Percentiles rank a stretch among this genome's conserved stretches.
phyloP scores from a whole-genome alignment of 2,888 invertebrate genomes.

The Andrena trimmerana region DNA sequence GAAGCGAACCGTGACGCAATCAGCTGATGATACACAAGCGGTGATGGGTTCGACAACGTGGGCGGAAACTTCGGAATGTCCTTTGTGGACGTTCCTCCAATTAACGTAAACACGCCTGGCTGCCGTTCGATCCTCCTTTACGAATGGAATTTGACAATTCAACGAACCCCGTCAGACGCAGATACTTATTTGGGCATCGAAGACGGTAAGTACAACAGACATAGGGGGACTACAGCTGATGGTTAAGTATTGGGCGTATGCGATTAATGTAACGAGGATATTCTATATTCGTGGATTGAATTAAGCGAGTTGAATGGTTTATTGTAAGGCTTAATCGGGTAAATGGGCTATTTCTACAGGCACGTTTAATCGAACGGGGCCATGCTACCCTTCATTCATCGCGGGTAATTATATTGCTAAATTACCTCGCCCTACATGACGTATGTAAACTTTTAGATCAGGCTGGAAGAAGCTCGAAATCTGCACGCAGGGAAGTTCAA shows the following conservation, averaged over 20 bases:
- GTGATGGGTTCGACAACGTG: slow-evolving; percentile 42
- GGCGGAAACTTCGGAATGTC: slow-evolving; percentile 39
- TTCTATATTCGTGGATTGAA: slow-evolving; percentile 13
- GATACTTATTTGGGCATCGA: neutral
- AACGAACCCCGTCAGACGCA: too few relatives aligned
- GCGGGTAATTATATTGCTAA: slow-evolving; percentile 32
- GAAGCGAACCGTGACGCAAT: slow-evolving; percentile 59
- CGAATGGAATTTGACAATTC: too few relatives aligned
- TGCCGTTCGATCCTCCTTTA: too few relatives aligned
- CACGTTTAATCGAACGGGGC: slow-evolving; percentile 26
- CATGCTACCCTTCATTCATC: slow-evolving; percentile 33
- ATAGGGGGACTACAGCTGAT: too few relatives aligned
- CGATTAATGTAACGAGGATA: neutral
- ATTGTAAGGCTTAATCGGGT: slow-evolving; percentile 15
- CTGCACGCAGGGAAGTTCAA: neutral
- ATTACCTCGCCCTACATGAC: slow-evolving; percentile 23
- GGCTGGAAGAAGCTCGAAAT: neutral
- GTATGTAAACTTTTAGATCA: slow-evolving; percentile 11
- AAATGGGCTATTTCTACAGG: slow-evolving; percentile 15
- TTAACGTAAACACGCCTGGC: neutral
- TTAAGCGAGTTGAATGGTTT: neutral
- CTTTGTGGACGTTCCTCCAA: neutral
- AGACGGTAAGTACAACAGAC: neutral
- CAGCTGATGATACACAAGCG: slow-evolving; percentile 53
- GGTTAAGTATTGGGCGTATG: too few relatives aligned